phyloP scores from a whole-genome alignment of 2,888 invertebrate genomes.

The Rhingia campestris region DNA sequence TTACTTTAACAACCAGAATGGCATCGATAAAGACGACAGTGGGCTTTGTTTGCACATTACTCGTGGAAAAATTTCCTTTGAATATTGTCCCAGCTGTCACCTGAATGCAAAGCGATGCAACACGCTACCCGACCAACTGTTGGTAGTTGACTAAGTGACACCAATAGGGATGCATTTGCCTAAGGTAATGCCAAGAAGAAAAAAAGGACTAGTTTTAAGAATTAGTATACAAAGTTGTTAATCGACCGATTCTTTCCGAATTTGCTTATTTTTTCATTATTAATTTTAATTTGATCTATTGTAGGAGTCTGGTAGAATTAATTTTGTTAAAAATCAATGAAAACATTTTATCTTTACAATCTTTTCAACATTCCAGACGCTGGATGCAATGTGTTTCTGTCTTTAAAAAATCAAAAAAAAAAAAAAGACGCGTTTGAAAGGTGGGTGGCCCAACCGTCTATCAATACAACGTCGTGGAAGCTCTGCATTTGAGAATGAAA shows the following conservation, averaged over 20 bases:
- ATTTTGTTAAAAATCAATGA: slow-evolving; percentile 22
- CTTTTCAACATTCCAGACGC: slow-evolving; percentile 72
- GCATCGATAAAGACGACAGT: slow-evolving; percentile 78
- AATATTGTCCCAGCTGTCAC: slow-evolving; percentile 85
- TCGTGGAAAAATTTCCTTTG: slow-evolving; percentile 84
- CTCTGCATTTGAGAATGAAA: slow-evolving; percentile 44
- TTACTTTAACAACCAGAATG: slow-evolving; percentile 66
- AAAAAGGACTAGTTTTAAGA: slow-evolving; percentile 50
- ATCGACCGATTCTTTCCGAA: slow-evolving; percentile 79
- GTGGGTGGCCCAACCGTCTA: slow-evolving; percentile 59
- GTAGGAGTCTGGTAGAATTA: slow-evolving; percentile 71
- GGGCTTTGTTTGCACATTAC: slow-evolving; percentile 85
- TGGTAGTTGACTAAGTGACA: slow-evolving; percentile 74
- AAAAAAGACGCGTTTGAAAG: slow-evolving; percentile 41
- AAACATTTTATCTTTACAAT: slow-evolving; percentile 37
- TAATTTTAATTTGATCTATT: slow-evolving; percentile 41
- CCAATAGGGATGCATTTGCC: slow-evolving; percentile 56
- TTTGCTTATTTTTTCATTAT: slow-evolving; percentile 1
- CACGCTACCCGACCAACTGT: slow-evolving; percentile 77
- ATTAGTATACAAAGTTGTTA: slow-evolving; percentile 73
- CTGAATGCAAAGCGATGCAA: slow-evolving; percentile 80
- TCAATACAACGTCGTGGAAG: slow-evolving; percentile 28
- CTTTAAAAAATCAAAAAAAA: slow-evolving; percentile 31
- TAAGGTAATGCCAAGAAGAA: slow-evolving; percentile 53
- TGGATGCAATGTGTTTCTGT: slow-evolving; percentile 60